phyloP scores from a whole-genome alignment of 2,113 vertebrate genomes.

The Hypomesus transpacificus region DNA sequence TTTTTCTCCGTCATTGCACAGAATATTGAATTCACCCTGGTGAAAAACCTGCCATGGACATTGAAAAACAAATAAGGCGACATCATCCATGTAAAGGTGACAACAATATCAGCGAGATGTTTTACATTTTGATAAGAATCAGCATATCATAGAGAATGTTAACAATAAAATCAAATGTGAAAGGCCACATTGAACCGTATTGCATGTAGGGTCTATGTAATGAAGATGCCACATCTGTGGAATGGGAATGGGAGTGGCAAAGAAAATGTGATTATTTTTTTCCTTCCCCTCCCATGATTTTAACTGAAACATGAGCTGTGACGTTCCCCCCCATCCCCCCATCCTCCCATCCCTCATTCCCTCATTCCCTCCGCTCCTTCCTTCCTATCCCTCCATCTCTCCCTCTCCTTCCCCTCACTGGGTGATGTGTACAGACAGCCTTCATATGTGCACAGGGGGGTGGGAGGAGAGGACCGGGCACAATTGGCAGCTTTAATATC shows the following conservation, averaged over 20 bases:
- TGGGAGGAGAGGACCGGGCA: conserved; percentile 48
- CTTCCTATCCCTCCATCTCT: conserved; percentile 19
- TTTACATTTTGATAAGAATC: conserved; percentile 61
- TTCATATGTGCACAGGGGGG: conserved; percentile 61
- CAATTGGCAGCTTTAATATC: conserved; percentile 72
- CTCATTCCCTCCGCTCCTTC: not conserved
- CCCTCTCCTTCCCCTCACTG: conserved; percentile 25
- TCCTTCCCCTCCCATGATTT: conserved; percentile 29
- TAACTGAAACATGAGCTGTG: conserved; percentile 42
- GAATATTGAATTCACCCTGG: conserved; percentile 7
- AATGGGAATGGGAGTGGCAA: not conserved
- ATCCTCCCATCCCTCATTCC: not conserved
- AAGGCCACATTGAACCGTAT: conserved; percentile 32
- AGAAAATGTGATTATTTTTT: conserved; percentile 49
- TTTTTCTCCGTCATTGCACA: too few species aligned
- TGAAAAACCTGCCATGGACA: not conserved
- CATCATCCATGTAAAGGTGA: conserved; percentile 31
- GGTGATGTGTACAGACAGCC: conserved; percentile 66
- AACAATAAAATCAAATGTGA: conserved; percentile 24
- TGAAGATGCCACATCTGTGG: conserved; percentile 32
- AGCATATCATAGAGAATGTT: conserved; percentile 4
- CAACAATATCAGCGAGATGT: conserved; percentile 27
- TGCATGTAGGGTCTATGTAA: conserved; percentile 37
- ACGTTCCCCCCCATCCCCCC: not conserved
- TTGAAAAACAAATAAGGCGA: not conserved